Evolutionary conservation across 2,888 invertebrate species (phyloP), one percentile per base, ranked within the genome.

Genomic region (Plemyria rubiginata): DNA sequence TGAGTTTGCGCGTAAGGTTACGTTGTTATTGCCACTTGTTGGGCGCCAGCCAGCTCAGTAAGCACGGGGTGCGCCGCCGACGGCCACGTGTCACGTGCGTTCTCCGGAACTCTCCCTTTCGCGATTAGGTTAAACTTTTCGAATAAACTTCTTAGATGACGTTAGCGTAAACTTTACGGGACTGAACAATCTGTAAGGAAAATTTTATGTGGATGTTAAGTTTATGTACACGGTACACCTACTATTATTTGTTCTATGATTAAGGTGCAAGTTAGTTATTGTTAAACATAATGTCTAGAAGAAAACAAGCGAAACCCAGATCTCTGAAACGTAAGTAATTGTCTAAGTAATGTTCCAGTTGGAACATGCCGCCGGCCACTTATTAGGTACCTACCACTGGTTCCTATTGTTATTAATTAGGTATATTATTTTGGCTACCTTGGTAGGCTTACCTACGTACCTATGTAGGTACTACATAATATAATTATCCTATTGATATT

Each of bases 231-330:
- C 11, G 36, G n/a, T n/a, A n/a, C n/a, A n/a, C 8, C 36, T 7
- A 8, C 36, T 36, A 36, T 36, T 36, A 11, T 38, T 38, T 9
- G 3, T 11, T 38, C 11, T 38, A 32, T 32, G 32, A 8, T 38
- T 38, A 11, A 50, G n/a, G 50, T 53, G 50, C 16, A 49, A 50
- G 32, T 62, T 54, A 66, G 58, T 62, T 62, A 52, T n/a, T 22
- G 9, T n/a, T 46, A 51, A 16, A 50, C 32, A 83, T 75, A 70
- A 94, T 95, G 95, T 95, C 95, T 72, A 93, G 95, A 74, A 93
- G 95, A 77, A 95, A 95, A 85, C 95, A 95, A 83, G 95, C 95
- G 49, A 95, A 95, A 79, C 95, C 95, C 70, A 93, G 95, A 78
- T 94, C 95, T 67, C 91, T 95, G 69, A 95, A 95, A 93, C 94